These are phyloP conservation scores for Anthopleura xanthogrammica DNA, from an alignment of 92 coral and sea anemone genomes.

Conservation along the genomic window DNA sequence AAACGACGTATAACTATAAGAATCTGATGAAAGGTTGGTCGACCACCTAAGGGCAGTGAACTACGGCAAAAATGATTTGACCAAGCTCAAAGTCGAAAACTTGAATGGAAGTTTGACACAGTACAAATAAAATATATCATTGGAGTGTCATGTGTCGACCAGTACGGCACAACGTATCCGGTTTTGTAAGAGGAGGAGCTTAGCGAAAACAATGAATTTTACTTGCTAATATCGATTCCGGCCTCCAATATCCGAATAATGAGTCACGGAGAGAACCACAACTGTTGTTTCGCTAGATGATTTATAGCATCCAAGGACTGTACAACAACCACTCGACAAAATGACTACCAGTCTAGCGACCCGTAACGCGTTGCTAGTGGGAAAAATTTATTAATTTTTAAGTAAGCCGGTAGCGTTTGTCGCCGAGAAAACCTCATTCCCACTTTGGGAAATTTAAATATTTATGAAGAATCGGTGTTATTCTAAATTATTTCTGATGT, in stretches of 20 bases:
- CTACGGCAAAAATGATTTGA: background rate
- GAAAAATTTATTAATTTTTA: conserved; percentile 22
- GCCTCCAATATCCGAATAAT: background rate
- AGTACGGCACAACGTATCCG: conserved; percentile 5
- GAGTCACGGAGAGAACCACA: background rate
- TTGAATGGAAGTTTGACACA: conserved; percentile 8
- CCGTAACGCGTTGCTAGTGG: background rate
- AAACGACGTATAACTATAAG: background rate
- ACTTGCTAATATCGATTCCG: conserved; percentile 1
- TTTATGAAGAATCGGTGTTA: background rate
- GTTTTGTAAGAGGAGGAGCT: conserved; percentile 17
- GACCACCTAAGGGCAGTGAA: background rate
- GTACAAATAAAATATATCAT: background rate
- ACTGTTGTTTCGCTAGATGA: background rate
- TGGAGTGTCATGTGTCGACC: conserved; percentile 2
- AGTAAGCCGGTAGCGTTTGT: background rate
- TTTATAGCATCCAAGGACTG: background rate
- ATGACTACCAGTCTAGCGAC: background rate
- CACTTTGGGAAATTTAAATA: conserved; percentile 3
- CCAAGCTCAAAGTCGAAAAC: background rate
- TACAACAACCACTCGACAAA: background rate
- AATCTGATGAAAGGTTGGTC: background rate
- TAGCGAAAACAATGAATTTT: background rate
- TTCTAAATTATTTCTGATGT: background rate
- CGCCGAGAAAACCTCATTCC: background rate